These are phyloP conservation scores for Mythimna ferrago DNA, from an alignment of 2,888 invertebrate genomes.

Conservation along the genomic window DNA sequence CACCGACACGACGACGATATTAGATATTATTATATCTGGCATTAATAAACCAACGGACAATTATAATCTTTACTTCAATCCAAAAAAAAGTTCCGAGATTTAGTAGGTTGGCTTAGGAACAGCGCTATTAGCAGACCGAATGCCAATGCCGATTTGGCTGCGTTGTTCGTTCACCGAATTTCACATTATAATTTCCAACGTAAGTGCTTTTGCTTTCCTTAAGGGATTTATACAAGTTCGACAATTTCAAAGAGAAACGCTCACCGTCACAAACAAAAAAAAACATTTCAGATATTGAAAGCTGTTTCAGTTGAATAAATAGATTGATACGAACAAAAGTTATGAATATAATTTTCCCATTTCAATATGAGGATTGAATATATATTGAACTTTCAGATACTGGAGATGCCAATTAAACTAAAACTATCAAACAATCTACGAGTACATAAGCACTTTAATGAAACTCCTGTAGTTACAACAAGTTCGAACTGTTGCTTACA, in stretches of 20 bases:
- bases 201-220: slow-evolving; percentile 3
- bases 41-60: slow-evolving; percentile 67
- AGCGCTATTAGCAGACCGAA: slow-evolving; percentile 12
- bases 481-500: slow-evolving; percentile 24
- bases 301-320: no score
- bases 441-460: slow-evolving; percentile 9
- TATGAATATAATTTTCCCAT: slow-evolving; percentile 12
- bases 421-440: slow-evolving; percentile 26
- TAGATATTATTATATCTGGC: slow-evolving; percentile 76
- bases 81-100: slow-evolving; percentile 35
- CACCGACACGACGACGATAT: slow-evolving; percentile 74
- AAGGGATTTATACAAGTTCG: slow-evolving; percentile 10
- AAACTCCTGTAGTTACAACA: slow-evolving; percentile 22
- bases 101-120: slow-evolving; percentile 20
- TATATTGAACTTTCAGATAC: slow-evolving; percentile 5
- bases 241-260: slow-evolving; percentile 20
- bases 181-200: slow-evolving; percentile 24
- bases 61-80: slow-evolving; percentile 54
- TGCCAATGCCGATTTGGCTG: slow-evolving; percentile 13
- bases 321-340: slow-evolving; percentile 10
- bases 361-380: slow-evolving; percentile 13
- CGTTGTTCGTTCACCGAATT: slow-evolving; percentile 1
- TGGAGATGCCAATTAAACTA: slow-evolving; percentile 11
- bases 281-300: slow-evolving; percentile 15
- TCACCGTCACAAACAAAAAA: neutral